A percentile compares a stretch with the other conserved stretches of the same genome.
Conservation (phyloP, 2,797 vertebrate species). For the Delichon dasypus region DNA sequence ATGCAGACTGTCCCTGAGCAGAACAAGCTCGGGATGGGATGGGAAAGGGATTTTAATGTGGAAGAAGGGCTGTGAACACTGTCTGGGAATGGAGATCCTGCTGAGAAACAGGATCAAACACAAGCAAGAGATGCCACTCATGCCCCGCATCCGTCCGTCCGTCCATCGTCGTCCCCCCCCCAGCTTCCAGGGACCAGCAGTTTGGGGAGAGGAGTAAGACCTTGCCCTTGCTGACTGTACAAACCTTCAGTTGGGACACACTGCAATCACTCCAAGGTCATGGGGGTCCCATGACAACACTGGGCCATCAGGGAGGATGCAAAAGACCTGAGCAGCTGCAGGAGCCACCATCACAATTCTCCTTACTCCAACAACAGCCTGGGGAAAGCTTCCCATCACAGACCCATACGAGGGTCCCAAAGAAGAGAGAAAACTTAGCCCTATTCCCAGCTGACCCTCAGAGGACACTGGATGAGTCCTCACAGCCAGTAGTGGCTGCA, state of each 20-base stretch:
- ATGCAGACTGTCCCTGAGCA: constrained; percentile 43
- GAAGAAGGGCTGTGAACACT: not conserved
- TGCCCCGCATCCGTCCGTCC: no score
- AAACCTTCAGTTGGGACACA: not conserved
- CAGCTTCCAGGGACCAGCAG: not conserved
- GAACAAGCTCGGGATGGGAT: constrained; percentile 19
- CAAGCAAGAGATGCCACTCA: not conserved
- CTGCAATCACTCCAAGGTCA: accelerated
- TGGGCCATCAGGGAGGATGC: not conserved
- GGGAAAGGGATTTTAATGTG: constrained; percentile 32
- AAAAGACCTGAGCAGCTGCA: not conserved
- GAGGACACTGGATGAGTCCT: not conserved
- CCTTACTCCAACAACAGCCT: not conserved
- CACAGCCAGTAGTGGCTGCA: not conserved
- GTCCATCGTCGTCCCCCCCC: no score
- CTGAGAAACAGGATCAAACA: not conserved
- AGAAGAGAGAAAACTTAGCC: not conserved
- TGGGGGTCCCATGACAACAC: not conserved
- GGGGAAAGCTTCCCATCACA: not conserved
- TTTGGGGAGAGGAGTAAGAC: not conserved
- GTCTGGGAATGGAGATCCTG: not conserved
- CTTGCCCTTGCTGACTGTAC: not conserved
- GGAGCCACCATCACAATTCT: not conserved
- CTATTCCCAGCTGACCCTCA: not conserved
- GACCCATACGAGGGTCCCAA: not conserved